Evolutionary conservation across 1,140 invertebrate genomes (phyloP).

Genomic region (Babylonia areolata): DNA sequence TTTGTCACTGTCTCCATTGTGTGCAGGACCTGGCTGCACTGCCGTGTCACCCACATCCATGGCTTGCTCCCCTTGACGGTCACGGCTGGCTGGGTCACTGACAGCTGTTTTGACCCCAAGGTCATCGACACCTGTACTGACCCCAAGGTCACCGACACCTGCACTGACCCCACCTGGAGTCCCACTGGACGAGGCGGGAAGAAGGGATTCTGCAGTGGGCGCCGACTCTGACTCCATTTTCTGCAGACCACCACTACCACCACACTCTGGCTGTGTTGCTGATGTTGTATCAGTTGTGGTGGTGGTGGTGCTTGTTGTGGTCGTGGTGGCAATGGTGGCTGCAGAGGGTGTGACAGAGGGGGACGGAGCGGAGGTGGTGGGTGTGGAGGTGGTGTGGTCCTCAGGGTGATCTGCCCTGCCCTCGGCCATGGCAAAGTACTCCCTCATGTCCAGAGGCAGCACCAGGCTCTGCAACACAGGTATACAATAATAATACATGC

Average conservation of each 20-base stretch:
- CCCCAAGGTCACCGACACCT: neutral
- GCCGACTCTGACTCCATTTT: neutral
- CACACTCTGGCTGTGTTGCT: neutral
- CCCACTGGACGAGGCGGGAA: neutral
- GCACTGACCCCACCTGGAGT: neutral
- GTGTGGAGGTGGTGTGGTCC: slow-evolving; percentile 3
- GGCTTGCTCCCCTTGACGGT: neutral
- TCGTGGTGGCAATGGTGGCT: neutral
- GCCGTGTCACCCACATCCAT: slow-evolving; percentile 10
- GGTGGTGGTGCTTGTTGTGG: neutral
- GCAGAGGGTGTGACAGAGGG: neutral
- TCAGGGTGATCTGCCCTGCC: slow-evolving; percentile 6
- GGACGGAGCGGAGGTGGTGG: neutral
- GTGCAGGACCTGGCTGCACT: neutral
- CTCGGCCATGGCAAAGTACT: slow-evolving; percentile 43
- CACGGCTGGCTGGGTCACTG: neutral
- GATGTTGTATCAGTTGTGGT: neutral
- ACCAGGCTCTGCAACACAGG: slow-evolving; percentile 56
- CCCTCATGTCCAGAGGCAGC: slow-evolving; percentile 54
- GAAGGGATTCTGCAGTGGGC: neutral
- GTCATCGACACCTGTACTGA: too few species aligned
- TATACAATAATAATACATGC: too few species aligned
- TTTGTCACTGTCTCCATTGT: neutral
- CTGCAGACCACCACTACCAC: neutral
- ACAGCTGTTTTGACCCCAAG: neutral